Evolutionary conservation across 2,797 vertebrate species (phyloP).

Genomic region (Characodon lateralis): DNA sequence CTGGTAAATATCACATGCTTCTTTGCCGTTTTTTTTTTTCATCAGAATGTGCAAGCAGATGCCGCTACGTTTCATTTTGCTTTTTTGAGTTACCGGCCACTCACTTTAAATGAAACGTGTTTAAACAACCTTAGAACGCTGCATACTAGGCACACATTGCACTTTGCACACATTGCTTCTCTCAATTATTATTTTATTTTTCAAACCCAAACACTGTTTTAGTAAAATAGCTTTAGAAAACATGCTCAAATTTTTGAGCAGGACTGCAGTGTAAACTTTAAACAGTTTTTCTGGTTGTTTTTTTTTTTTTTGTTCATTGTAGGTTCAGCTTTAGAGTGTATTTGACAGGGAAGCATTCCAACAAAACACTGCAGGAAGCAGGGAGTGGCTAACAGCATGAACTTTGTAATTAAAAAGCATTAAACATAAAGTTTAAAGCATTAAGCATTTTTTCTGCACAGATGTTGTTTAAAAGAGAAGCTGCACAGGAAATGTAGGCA

Average conservation of each 20-base stretch:
- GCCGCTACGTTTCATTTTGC: too few relatives aligned
- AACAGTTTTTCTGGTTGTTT: not conserved
- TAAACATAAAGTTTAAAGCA: not conserved
- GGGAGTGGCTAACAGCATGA: constrained; percentile 24
- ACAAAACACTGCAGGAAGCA: constrained; percentile 39
- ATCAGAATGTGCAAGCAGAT: too few relatives aligned
- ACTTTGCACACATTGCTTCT: not conserved
- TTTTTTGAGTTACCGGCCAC: too few relatives aligned
- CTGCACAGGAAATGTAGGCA: not conserved
- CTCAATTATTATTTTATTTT: not conserved
- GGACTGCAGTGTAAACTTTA: not conserved
- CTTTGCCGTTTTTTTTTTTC: too few relatives aligned
- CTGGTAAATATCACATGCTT: too few relatives aligned
- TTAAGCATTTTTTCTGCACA: not conserved
- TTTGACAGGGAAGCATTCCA: constrained; percentile 19
- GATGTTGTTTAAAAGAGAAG: not conserved
- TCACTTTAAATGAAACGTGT: too few relatives aligned
- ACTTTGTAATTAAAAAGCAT: constrained; percentile 10
- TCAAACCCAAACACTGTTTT: not conserved
- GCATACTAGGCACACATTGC: too few relatives aligned
- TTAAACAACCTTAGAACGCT: too few relatives aligned
- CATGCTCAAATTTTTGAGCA: not conserved
- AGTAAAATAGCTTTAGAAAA: not conserved
- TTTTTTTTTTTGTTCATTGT: not conserved
- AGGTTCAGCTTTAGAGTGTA: not conserved